Evolutionary conservation across 2,797 vertebrate species (phyloP), one percentile per base, ranked within the genome.

Genomic region (Brachyalestes nurse): DNA sequence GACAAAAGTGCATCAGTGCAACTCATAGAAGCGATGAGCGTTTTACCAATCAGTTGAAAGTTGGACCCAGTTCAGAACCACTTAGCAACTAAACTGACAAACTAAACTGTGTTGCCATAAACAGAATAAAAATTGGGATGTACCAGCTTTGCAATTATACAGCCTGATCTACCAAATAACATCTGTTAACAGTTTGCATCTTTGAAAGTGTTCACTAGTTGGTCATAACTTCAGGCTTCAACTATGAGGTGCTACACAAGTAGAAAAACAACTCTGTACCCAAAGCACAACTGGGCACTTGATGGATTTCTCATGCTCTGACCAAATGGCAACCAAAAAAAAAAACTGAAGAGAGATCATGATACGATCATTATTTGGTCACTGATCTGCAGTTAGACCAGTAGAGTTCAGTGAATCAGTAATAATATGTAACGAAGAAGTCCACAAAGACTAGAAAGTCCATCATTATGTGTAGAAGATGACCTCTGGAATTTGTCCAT

Each of bases 401-500:
- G 79, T 76, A 65, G 45, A 77, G 55, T 84, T 80, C 77, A 79
- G 78, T 67, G 81, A 76, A 77, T 84, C 67, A 75, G 73, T 75
- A 72, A 78, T 72, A 82, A 80, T 67, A 80, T 66, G 76, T 72
- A 60, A 53, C 64, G 64, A 67, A 72, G 60, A 21, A 76, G 75
- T 81, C 78, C 58, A 74, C 21, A 62, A 61, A 21, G 13, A 6
- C 77, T 21, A 71, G 79, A 82, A 40, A 16, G 40, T 70, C 71
- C 53, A n/a, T 83, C 85, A 92, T 92, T 97, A 98, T 90, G 94
- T 97, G 90, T 99, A 98, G 93, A 99, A 99, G 90, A 99, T 99
- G 90, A 99, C 96, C 91, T 99, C 97, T 1, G 98, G 98, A 86
- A 99, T 96, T 91, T 99, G 98, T 82, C 98, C 98, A 0, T 99